phyloP scores from a whole-genome alignment of 2,888 invertebrate genomes.

The Spicauda simplicius region DNA sequence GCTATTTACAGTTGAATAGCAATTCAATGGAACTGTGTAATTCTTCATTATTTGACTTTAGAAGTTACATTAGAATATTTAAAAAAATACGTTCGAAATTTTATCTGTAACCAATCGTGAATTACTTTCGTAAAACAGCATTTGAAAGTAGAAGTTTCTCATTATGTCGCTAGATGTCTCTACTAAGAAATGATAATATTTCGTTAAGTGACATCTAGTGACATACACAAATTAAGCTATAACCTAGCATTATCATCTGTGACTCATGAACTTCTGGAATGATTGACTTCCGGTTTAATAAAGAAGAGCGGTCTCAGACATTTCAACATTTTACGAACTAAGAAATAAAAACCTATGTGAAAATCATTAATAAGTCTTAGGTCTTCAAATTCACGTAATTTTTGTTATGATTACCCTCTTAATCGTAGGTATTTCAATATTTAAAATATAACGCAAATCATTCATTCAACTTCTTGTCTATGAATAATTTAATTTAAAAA shows the following conservation, averaged over 20 bases:
- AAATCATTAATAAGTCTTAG: too few species aligned
- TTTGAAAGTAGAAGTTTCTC: neutral
- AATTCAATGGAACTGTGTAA: neutral
- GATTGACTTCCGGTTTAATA: neutral
- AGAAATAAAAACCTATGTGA: too few species aligned
- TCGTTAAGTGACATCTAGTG: conserved; percentile 8
- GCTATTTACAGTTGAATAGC: neutral
- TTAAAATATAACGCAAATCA: too few species aligned
- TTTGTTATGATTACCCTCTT: too few species aligned
- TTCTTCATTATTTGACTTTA: neutral
- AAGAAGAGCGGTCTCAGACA: neutral
- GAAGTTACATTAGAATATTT: too few species aligned
- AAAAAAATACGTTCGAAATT: too few species aligned
- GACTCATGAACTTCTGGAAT: neutral
- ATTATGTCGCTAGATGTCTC: conserved; percentile 6
- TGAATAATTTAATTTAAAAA: too few species aligned
- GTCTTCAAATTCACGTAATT: too few species aligned
- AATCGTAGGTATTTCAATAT: too few species aligned
- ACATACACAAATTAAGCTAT: neutral
- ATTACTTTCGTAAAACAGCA: neutral
- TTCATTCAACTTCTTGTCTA: too few species aligned
- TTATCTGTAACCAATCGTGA: too few species aligned
- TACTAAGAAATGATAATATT: neutral
- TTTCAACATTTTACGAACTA: neutral
- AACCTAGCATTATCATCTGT: neutral